A percentile compares a stretch with the other conserved stretches of the same genome.
These are phyloP conservation scores for Chalcis sispes DNA, from an alignment of 2,888 invertebrate genomes.

Conservation along the genomic window DNA sequence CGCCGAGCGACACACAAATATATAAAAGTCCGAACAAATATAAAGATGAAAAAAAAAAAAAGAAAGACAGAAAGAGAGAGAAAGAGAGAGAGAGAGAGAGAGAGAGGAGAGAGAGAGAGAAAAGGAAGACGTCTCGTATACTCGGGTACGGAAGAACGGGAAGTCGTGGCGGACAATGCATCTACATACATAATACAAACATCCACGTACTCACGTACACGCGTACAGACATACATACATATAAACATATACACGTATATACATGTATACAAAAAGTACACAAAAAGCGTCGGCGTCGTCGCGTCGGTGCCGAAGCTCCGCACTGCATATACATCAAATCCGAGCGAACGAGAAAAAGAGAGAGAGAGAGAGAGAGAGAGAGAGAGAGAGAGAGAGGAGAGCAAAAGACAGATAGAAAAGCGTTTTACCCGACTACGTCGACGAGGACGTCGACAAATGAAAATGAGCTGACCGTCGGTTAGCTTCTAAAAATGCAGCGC, in stretches of 20 bases:
- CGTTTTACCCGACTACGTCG: conserved; percentile 25
- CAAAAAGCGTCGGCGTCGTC: too few relatives aligned
- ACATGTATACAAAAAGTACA: background rate
- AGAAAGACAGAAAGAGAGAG: background rate
- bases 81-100: background rate
- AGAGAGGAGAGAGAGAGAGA: background rate
- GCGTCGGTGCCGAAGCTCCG: too few relatives aligned
- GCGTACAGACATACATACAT: background rate
- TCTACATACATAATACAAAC: too few relatives aligned
- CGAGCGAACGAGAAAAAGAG: too few relatives aligned
- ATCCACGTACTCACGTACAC: too few relatives aligned
- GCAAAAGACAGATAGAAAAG: background rate
- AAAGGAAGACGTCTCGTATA: too few relatives aligned
- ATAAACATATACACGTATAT: background rate
- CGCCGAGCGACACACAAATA: too few relatives aligned
- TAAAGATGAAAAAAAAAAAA: too few relatives aligned
- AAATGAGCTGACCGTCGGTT: conserved; percentile 72
- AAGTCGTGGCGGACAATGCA: too few relatives aligned
- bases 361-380: too few relatives aligned
- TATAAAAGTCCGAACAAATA: background rate
- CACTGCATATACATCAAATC: too few relatives aligned
- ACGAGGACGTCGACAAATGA: conserved; percentile 60
- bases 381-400: background rate
- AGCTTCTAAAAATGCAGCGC: conserved; percentile 71
- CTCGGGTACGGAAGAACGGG: too few relatives aligned